phyloP scores from a whole-genome alignment of 64 coral and sea anemone species.

The Dendronephthya gigantea region DNA sequence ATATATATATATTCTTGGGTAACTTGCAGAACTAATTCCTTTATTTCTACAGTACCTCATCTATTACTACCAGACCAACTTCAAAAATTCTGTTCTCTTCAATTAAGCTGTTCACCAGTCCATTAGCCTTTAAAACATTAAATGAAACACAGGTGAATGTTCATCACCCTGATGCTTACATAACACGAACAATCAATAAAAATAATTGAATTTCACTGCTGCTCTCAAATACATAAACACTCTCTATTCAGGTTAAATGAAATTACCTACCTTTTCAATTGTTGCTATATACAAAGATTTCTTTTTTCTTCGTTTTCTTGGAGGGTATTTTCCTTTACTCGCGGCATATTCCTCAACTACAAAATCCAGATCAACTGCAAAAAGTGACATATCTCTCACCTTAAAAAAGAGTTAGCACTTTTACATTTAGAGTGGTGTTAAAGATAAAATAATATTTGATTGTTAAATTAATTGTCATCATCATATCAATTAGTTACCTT shows the following conservation, averaged over 20 bases:
- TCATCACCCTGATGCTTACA: no score
- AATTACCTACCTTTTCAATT: constrained; percentile 82
- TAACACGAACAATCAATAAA: no score
- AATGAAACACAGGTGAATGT: background rate
- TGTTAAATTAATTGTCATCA: no score
- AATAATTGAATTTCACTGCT: no score
- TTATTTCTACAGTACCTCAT: constrained; percentile 46
- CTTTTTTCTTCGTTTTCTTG: constrained; percentile 69
- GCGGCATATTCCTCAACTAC: constrained; percentile 92
- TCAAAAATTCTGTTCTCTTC: constrained; percentile 54
- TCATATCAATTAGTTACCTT: constrained; percentile 30
- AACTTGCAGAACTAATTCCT: no score
- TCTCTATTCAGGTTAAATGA: no score
- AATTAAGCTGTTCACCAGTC: constrained; percentile 86
- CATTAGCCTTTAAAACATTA: constrained; percentile 52
- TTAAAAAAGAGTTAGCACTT: background rate
- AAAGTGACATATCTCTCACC: constrained; percentile 70
- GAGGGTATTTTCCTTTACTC: constrained; percentile 72
- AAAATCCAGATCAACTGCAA: constrained; percentile 90
- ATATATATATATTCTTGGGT: no score
- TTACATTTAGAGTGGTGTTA: no score
- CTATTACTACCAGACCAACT: constrained; percentile 69
- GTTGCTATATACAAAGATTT: constrained; percentile 84
- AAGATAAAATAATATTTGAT: no score
- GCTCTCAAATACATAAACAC: no score